A percentile compares a stretch with the other conserved stretches of the same genome.
Evolutionary conservation across 2,888 invertebrate genomes (phyloP).

Genomic region (Arctia plantaginis): DNA sequence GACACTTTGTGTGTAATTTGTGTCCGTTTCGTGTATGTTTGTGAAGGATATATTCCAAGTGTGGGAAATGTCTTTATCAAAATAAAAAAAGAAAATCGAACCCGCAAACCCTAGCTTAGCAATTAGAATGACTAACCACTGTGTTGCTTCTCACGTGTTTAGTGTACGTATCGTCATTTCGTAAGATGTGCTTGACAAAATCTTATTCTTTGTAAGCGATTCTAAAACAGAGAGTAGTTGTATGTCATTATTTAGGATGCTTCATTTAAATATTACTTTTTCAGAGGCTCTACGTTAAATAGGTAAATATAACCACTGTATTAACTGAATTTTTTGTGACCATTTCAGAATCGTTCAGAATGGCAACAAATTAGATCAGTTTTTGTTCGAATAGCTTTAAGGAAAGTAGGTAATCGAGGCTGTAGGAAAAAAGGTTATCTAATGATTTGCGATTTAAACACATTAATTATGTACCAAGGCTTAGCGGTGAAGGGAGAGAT

Average conservation of each 20-base stretch:
- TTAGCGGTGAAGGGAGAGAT: slow-evolving; percentile 29
- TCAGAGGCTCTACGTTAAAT: not conserved
- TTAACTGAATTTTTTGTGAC: slow-evolving; percentile 21
- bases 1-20: too few relatives aligned
- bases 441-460: slow-evolving; percentile 28
- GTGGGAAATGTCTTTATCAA: too few relatives aligned
- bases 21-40: too few relatives aligned
- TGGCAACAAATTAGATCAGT: slow-evolving; percentile 66
- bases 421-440: slow-evolving; percentile 30
- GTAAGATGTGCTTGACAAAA: not conserved
- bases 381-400: slow-evolving; percentile 41
- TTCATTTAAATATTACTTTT: not conserved
- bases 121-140: not conserved
- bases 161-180: not conserved
- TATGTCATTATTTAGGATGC: not conserved
- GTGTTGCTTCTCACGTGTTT: not conserved
- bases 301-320: not conserved
- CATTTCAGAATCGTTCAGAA: slow-evolving; percentile 65
- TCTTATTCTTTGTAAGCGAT: not conserved
- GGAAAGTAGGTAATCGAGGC: slow-evolving; percentile 43
- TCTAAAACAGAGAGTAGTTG: not conserved
- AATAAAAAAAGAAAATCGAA: not conserved
- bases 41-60: too few relatives aligned
- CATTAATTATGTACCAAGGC: slow-evolving; percentile 42
- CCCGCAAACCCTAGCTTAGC: not conserved